phyloP scores from a whole-genome alignment of 1,140 invertebrate species.

The Bombus fervidus region DNA sequence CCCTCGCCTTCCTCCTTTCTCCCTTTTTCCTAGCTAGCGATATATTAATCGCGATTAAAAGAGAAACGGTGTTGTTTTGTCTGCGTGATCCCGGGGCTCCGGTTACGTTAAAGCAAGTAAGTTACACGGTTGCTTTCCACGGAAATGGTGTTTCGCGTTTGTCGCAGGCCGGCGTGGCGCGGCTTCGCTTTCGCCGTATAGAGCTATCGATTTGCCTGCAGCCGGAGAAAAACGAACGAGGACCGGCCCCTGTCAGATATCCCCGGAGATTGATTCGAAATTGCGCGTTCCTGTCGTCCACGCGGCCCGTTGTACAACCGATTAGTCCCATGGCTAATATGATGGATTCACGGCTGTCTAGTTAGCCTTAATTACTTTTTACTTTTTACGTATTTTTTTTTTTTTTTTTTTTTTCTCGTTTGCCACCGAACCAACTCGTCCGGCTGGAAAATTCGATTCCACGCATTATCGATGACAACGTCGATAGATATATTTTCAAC shows the following conservation, averaged over 20 bases:
- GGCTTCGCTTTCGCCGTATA: conserved; percentile 27
- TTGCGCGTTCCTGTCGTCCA: conserved; percentile 20
- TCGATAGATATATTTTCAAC: neutral
- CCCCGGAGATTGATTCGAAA: conserved; percentile 62
- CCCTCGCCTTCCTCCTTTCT: neutral
- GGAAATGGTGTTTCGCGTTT: conserved; percentile 55
- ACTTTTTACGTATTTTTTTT: neutral
- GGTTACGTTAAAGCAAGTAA: neutral
- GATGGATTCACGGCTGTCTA: conserved; percentile 20
- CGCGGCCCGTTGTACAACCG: conserved; percentile 5
- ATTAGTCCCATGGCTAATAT: conserved; percentile 20
- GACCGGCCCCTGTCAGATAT: conserved; percentile 13
- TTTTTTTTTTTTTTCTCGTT: too few relatives aligned
- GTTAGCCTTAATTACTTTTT: conserved; percentile 24
- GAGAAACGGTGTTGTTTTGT: conserved; percentile 4
- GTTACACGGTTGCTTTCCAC: conserved; percentile 28
- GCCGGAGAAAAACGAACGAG: conserved; percentile 58
- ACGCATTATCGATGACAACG: neutral
- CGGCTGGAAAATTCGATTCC: neutral
- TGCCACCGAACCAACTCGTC: too few relatives aligned
- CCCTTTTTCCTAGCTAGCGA: neutral
- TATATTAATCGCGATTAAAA: conserved; percentile 52
- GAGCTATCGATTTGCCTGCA: conserved; percentile 55
- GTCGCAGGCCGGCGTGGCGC: conserved; percentile 9
- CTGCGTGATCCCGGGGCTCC: neutral